Base-by-base conservation (phyloP, 2,888 invertebrate species). In the Notodonta dromedarius region DNA sequence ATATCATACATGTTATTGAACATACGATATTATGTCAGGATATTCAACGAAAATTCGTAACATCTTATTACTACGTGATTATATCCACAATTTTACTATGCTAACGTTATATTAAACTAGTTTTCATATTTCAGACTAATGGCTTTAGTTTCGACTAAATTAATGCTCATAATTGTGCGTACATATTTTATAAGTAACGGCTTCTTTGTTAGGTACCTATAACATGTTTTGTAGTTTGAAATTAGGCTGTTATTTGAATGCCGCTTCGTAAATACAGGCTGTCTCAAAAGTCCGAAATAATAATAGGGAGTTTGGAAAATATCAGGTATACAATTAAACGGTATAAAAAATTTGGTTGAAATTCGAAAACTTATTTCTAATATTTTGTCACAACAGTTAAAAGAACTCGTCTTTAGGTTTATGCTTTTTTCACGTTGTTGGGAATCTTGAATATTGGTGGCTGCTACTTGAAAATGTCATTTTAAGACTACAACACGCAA, bases 141-240 rank as follows among this genome's bases (percentile, higher is more conserved):
- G 32, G 32, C 24, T 56, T 14, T 24, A 44, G 16, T 54, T 40
- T 24, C 39, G 48, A 40, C n/a, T 48, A 61, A 54, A 57, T 58
- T 55, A 54, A 61, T 40, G 40, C 42, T 42, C 4, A 14, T 55
- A 54, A 57, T 35, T 50, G 39, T 54, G 9, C 39, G 13, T 42
- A 55, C 57, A 14, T 48, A 57, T 58, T 58, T 61, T 14, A 57
- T 57, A 7, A 35, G 24, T 32, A 32, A 48, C 32, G 54, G 14
- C n/a, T 50, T 39, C 54, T 46, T 46, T 13, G 46, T 53, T 53
- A 24, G 24, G 24, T 24, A 14, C 16, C 2, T 32, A 14, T 50
- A 16, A 50, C 11, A 16, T 50, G 50, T 50, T 50, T 50, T 16
- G 50, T 50, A 50, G 50, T 50, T 50, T 16, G 8, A 16, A 16